Evolutionary conservation across 2,797 vertebrate genomes (phyloP), one percentile per base, ranked within the genome.

Genomic region (Tiaroga cobitis): DNA sequence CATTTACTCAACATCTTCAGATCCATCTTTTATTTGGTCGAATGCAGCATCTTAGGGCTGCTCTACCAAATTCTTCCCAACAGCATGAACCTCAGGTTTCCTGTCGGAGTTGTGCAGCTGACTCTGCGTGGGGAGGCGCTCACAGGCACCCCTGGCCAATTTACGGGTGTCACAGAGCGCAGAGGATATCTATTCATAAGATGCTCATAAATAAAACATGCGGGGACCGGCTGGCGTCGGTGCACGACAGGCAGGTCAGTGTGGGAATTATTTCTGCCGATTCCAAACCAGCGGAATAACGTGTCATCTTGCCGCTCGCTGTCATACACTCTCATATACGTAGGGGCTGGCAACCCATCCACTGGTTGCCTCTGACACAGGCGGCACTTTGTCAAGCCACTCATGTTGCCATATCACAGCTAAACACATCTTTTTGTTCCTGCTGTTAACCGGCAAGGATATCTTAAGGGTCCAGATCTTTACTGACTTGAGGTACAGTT

Each of bases 201-300:
- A 80, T 65, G 8, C 83, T 92, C 88, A 92, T 94, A 84, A 91
- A 93, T 94, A 93, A 93, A 91, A 92, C 91, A 93, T 91, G 85
- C 46, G 21, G 85, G 29, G 16, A 77, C 61, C 6, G n/a, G 69
- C 29, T 51, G 74, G 88, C 65, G 16, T 82, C 49, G 29, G 34
- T 65, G 67, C 61, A 37, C 68, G 76, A 77, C 80, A 75, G 85
- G 43, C 85, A 82, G 91, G 92, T 91, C 54, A 89, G 90, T 89
- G 81, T 54, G 13, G 87, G 91, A 90, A 92, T 92, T 92, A 92
- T 92, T 90, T 78, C 90, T 89, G 91, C 90, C 88, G 89, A 88
- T 88, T 89, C 83, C 41, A 16, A 83, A 87, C 67, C 69, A 86
- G 84, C 79, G 87, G 78, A 87, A 87, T 86, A 90, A 82, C 18